Evolutionary conservation across 2,888 invertebrate species (phyloP).

Genomic region (Willowsia nigromaculata): DNA sequence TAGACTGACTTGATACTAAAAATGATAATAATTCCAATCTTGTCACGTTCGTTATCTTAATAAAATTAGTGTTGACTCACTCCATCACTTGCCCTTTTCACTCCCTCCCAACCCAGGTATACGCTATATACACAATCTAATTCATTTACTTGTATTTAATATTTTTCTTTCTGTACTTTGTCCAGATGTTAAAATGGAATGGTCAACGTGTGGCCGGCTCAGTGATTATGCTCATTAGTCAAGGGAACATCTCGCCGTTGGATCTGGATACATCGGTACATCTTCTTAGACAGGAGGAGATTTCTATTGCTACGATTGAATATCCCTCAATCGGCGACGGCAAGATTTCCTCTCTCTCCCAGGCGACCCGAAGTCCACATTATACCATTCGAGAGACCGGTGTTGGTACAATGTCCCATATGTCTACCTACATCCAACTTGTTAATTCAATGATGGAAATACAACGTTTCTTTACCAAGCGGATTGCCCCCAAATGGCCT

Average conservation of each 20-base stretch:
- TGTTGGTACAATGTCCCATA: conserved; percentile 78
- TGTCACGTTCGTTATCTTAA: conserved; percentile 61
- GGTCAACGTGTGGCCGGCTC: conserved; percentile 81
- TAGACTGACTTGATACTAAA: conserved; percentile 35
- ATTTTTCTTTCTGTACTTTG: background rate
- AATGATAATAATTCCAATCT: conserved; percentile 51
- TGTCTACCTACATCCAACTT: conserved; percentile 77
- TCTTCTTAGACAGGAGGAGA: conserved; percentile 81
- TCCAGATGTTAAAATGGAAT: conserved; percentile 81
- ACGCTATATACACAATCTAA: background rate
- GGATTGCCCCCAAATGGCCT: conserved; percentile 73
- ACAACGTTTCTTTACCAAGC: conserved; percentile 75
- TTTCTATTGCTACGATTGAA: conserved; percentile 82
- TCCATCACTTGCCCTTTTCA: background rate
- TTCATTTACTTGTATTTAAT: conserved; percentile 26
- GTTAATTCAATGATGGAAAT: conserved; percentile 77
- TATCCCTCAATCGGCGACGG: conserved; percentile 76
- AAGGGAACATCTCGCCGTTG: conserved; percentile 82
- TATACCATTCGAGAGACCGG: conserved; percentile 78
- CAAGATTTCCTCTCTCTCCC: conserved; percentile 75
- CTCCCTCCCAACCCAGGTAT: background rate
- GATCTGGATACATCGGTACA: conserved; percentile 81
- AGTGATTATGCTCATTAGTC: conserved; percentile 83
- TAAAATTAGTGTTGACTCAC: conserved; percentile 64
- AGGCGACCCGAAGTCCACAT: conserved; percentile 76